A percentile compares a stretch with the other conserved stretches of the same genome.
phyloP scores from a whole-genome alignment of 2,888 invertebrate species.

The Carterocephalus palaemon region DNA sequence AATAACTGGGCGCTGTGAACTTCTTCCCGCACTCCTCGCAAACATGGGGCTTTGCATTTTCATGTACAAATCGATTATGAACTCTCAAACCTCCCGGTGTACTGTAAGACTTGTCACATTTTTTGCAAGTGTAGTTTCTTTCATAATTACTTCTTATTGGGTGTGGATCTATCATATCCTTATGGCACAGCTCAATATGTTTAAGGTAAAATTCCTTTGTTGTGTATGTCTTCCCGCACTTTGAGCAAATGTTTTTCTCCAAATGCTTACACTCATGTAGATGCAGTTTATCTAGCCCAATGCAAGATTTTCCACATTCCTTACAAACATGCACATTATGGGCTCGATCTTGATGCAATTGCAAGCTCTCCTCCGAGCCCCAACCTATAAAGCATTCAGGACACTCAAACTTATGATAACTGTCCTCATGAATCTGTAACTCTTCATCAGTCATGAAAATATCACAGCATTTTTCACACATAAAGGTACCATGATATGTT shows the following conservation, averaged over 20 bases:
- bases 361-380: slow-evolving; percentile 46
- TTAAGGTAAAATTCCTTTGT: slow-evolving; percentile 59
- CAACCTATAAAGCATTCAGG: slow-evolving; percentile 43
- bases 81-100: slow-evolving; percentile 62
- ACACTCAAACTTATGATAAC: slow-evolving; percentile 45
- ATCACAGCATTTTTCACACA: slow-evolving; percentile 51
- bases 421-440: slow-evolving; percentile 40
- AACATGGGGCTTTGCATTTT: slow-evolving; percentile 59
- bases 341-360: slow-evolving; percentile 43
- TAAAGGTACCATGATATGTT: slow-evolving; percentile 41
- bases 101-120: slow-evolving; percentile 63
- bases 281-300: slow-evolving; percentile 49
- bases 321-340: slow-evolving; percentile 54
- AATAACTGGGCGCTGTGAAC: slow-evolving; percentile 68
- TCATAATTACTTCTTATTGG: slow-evolving; percentile 54
- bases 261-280: slow-evolving; percentile 59
- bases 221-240: slow-evolving; percentile 61
- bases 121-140: slow-evolving; percentile 50
- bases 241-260: slow-evolving; percentile 55
- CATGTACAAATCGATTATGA: slow-evolving; percentile 62
- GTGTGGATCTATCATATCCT: slow-evolving; percentile 56
- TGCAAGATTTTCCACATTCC: slow-evolving; percentile 59
- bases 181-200: slow-evolving; percentile 60
- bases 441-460: slow-evolving; percentile 39
- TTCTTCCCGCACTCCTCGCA: slow-evolving; percentile 61